Base-by-base conservation (phyloP, 2,888 invertebrate species). In the Caenorhabditis sp. region DNA sequence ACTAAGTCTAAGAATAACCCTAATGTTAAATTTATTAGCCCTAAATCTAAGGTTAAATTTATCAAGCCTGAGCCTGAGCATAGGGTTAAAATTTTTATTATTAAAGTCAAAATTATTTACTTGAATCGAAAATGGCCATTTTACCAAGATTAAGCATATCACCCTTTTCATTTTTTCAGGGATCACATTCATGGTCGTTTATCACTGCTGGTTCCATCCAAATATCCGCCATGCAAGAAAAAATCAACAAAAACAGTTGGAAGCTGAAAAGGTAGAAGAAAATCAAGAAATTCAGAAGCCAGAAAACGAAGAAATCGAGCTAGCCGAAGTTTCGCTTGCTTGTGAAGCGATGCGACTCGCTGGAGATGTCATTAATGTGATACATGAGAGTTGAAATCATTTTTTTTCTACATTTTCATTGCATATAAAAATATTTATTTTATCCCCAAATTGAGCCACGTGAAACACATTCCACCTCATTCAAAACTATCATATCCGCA, bases 151-250 rank as follows among this genome's bases (percentile, higher is more conserved):
- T n/a, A n/a, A n/a, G n/a, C n/a, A n/a, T n/a, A n/a, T n/a, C n/a
- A n/a, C n/a, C n/a, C n/a, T n/a, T n/a, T n/a, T n/a, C n/a, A n/a
- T n/a, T n/a, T 17, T 59, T 59, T 43, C 56, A 70, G 83, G 82
- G 8, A 74, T 83, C 23, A 5, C 25, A 1, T 67, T 74, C 36
- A 83, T 83, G 82, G 52, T 74, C 12, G 31, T 70, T 7, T 84
- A 84, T 67, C 81, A 82, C 67, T 53, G 50, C 1, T 82, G 64
- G 59, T 81, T 76, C 63, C 84, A 84, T 58, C 84, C 84, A 17
- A 82, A 76, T 23, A 38, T 76, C 17, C 38, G 79, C 53, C 60
- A 68, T 60, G 66, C 36, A 38, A 60, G 26, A 20, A 17, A 20
- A 17, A 50, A 8, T 4, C 7, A 50, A n/a, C 50, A n/a, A 17